Conservation (phyloP, 1,140 invertebrate species). For the Limonius californicus region DNA sequence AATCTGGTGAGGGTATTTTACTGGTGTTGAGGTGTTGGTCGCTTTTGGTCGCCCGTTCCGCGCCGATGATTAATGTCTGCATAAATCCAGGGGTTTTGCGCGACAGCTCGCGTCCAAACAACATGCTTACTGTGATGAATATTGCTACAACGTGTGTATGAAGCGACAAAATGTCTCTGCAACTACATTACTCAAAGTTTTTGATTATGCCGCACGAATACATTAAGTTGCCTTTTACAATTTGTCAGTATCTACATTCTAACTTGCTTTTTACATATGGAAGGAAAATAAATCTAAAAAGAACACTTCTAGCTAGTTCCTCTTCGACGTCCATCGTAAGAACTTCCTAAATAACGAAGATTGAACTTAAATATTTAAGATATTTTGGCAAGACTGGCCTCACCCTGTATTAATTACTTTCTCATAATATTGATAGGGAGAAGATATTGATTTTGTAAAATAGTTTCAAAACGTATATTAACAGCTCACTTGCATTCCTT, state of each 20-base stretch:
- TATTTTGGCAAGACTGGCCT: no score
- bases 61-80: not conserved
- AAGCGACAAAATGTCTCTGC: not conserved
- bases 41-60: not conserved
- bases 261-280: not conserved
- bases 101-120: not conserved
- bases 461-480: no score
- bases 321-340: not conserved
- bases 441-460: no score
- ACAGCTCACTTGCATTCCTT: no score
- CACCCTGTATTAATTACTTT: not conserved
- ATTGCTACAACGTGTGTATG: slow-evolving; percentile 1
- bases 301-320: no score
- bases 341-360: no score
- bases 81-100: not conserved
- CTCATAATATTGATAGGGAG: no score
- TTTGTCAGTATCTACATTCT: not conserved
- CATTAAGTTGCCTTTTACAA: not conserved
- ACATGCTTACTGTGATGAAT: slow-evolving; percentile 1
- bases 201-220: not conserved
- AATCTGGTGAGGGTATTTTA: not conserved
- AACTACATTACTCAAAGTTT: not conserved
- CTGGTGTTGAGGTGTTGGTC: not conserved
- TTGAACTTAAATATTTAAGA: no score
- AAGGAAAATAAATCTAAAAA: no score